Conservation (phyloP, 2,797 vertebrate species). For the Simalia tracyae region DNA sequence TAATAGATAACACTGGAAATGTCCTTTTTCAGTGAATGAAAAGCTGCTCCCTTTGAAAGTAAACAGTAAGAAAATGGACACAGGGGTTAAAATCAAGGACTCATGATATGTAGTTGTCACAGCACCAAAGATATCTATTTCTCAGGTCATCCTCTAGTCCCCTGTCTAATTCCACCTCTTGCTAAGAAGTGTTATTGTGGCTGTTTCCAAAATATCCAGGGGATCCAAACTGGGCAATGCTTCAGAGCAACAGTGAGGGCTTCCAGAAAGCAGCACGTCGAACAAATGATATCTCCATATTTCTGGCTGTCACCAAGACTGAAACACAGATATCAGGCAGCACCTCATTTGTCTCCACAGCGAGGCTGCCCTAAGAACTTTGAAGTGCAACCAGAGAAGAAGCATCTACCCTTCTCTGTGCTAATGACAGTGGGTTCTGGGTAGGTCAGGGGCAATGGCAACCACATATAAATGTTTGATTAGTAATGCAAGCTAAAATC, state of each 20-base stretch:
- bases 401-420: not conserved
- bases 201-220: not conserved
- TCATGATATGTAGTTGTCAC: not conserved
- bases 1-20: conserved; percentile 10
- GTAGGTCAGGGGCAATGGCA: not conserved
- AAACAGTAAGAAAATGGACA: not conserved
- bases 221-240: not conserved
- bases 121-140: not conserved
- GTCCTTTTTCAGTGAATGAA: not conserved
- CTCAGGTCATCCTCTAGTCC: not conserved
- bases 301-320: not conserved
- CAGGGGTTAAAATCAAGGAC: not conserved
- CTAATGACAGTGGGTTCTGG: not conserved
- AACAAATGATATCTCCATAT: not conserved
- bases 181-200: not conserved
- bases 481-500: not conserved
- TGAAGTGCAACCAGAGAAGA: not conserved
- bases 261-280: not conserved
- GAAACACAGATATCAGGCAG: not conserved
- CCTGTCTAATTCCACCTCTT: not conserved
- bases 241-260: not conserved
- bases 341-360: not conserved
- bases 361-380: not conserved
- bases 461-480: not conserved
- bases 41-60: not conserved